Conservation (phyloP, 2,888 invertebrate species). For the Cinara cedri region DNA sequence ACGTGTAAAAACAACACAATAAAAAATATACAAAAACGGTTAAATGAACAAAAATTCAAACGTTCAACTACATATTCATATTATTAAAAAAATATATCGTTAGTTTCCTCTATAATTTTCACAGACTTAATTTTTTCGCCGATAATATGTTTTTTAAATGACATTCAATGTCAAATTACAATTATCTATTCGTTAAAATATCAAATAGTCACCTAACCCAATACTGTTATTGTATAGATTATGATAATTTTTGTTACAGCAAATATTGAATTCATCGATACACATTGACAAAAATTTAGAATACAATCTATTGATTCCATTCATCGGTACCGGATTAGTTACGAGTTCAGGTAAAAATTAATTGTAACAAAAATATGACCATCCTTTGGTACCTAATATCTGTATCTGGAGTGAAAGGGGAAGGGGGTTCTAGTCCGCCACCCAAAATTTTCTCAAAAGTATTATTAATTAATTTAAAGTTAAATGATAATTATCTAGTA, state of each 20-base stretch:
- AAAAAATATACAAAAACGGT: neutral
- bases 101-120: no score
- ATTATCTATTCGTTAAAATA: neutral
- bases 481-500: no score
- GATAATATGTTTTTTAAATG: no score
- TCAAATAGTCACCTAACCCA: neutral
- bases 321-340: constrained; percentile 63
- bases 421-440: no score
- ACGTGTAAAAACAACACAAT: neutral
- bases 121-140: no score
- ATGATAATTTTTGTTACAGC: constrained; percentile 59
- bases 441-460: no score
- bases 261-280: constrained; percentile 62
- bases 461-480: no score
- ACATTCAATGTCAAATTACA: neutral
- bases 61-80: neutral
- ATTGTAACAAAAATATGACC: no score
- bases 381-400: no score
- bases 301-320: constrained; percentile 62
- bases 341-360: constrained; percentile 62
- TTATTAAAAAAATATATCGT: neutral
- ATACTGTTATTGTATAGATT: no score
- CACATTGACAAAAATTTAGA: constrained; percentile 64
- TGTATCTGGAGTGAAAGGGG: no score
- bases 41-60: neutral